phyloP scores from a whole-genome alignment of 2,113 vertebrate genomes.

The Oryzias javanicus region DNA sequence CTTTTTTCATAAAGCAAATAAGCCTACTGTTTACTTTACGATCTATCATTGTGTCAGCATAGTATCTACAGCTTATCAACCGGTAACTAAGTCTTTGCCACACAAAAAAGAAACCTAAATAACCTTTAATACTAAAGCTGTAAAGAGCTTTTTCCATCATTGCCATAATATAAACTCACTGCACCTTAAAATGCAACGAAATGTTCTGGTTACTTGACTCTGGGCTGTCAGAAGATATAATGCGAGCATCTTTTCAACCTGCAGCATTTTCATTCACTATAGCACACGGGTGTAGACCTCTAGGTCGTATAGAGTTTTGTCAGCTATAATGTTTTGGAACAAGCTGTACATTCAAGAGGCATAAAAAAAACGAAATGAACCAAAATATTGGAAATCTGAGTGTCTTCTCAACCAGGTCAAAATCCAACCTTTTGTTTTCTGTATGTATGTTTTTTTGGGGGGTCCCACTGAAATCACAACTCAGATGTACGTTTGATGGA shows the following conservation, averaged over 20 bases:
- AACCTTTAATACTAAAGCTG: too few species aligned
- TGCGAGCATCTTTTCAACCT: neutral
- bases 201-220: too few species aligned
- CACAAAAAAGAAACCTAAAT: too few species aligned
- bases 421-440: conserved; percentile 5
- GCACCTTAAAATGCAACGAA: too few species aligned
- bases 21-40: too few species aligned
- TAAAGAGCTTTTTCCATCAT: too few species aligned
- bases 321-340: conserved; percentile 2
- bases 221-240: too few species aligned
- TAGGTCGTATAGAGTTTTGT: neutral
- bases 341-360: neutral
- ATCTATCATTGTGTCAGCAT: too few species aligned
- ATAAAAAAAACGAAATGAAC: neutral
- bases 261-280: neutral
- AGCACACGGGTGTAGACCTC: neutral
- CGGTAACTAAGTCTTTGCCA: too few species aligned
- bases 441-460: neutral
- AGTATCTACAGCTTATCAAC: too few species aligned
- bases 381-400: neutral
- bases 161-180: too few species aligned
- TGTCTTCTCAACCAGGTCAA: neutral
- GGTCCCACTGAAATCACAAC: conserved; percentile 7
- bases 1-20: too few species aligned
- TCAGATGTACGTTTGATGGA: conserved; percentile 7